A percentile compares a stretch with the other conserved stretches of the same genome.
Conservation (phyloP, 2,797 vertebrate genomes). For the Sebastes jordani region DNA sequence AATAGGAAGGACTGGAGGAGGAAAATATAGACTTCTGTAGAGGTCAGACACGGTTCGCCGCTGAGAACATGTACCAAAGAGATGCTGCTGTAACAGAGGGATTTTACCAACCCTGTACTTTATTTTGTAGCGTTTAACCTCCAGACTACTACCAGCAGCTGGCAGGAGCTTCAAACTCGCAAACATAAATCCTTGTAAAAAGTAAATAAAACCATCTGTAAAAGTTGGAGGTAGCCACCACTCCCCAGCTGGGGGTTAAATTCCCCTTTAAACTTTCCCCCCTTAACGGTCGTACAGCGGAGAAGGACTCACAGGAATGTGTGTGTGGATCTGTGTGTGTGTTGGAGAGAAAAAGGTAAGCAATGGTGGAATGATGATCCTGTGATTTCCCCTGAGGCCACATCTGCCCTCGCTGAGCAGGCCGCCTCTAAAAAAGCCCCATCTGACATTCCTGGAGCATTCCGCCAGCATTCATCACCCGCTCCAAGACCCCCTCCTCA, state of each 20-base stretch:
- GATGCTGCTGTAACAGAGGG: slow-evolving; percentile 11
- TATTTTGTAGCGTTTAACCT: slow-evolving; percentile 55
- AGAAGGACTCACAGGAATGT: slow-evolving; percentile 58
- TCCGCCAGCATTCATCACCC: slow-evolving; percentile 65
- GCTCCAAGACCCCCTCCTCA: slow-evolving; percentile 51
- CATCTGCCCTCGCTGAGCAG: slow-evolving; percentile 71
- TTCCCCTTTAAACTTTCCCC: slow-evolving; percentile 65
- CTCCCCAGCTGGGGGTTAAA: slow-evolving; percentile 53
- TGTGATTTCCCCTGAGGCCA: slow-evolving; percentile 73
- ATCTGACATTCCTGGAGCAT: slow-evolving; percentile 73
- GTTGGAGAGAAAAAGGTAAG: slow-evolving; percentile 60
- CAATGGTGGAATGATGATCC: slow-evolving; percentile 73
- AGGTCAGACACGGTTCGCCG: slow-evolving; percentile 4
- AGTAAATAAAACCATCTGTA: slow-evolving; percentile 69
- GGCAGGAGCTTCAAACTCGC: slow-evolving; percentile 40
- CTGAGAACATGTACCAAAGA: slow-evolving; percentile 1
- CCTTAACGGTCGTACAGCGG: slow-evolving; percentile 28
- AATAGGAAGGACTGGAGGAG: slow-evolving; percentile 8
- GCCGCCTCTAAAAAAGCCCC: slow-evolving; percentile 55
- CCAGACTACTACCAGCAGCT: slow-evolving; percentile 20
- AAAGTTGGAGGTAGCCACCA: slow-evolving; percentile 49
- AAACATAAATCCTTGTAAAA: slow-evolving; percentile 61
- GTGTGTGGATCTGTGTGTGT: slow-evolving; percentile 8
- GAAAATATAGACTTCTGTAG: slow-evolving; percentile 33
- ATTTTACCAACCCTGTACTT: slow-evolving; percentile 36